A percentile compares a stretch with the other conserved stretches of the same genome.
These are phyloP conservation scores for Chunga burmeisteri DNA, from an alignment of 2,113 vertebrate genomes.

Conservation along the genomic window DNA sequence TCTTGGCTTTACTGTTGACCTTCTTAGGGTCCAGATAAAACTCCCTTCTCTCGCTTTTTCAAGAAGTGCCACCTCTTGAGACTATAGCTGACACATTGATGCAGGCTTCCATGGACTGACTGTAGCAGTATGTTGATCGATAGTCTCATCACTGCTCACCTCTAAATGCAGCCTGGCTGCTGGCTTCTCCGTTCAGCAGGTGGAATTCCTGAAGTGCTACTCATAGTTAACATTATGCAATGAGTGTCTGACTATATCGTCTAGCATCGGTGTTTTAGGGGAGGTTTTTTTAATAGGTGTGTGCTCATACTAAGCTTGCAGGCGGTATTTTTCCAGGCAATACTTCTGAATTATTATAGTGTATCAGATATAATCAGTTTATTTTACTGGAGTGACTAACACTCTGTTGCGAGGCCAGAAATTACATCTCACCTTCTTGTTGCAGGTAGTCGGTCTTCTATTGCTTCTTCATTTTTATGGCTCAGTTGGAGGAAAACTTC, in stretches of 20 bases:
- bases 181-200: not conserved
- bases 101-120: rapidly evolving
- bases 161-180: not conserved
- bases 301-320: conserved; percentile 1
- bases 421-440: not conserved
- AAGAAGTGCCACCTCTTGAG: not conserved
- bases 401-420: not conserved
- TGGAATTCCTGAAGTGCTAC: not conserved
- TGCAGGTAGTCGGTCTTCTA: not conserved
- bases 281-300: conserved; percentile 40
- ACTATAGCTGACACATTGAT: rapidly evolving
- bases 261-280: not conserved
- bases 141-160: not conserved
- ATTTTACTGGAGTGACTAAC: not conserved
- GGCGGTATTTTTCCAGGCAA: conserved; percentile 16
- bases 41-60: not conserved
- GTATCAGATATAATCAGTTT: not conserved
- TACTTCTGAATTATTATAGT: not conserved
- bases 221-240: not conserved
- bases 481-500: not conserved
- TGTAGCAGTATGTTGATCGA: not conserved
- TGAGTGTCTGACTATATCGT: not conserved
- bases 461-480: not conserved
- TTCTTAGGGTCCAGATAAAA: not conserved
- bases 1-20: not conserved